Evolutionary conservation across 1,140 invertebrate genomes (phyloP), one percentile per base, ranked within the genome.

Genomic region (Papilio glaucus): DNA sequence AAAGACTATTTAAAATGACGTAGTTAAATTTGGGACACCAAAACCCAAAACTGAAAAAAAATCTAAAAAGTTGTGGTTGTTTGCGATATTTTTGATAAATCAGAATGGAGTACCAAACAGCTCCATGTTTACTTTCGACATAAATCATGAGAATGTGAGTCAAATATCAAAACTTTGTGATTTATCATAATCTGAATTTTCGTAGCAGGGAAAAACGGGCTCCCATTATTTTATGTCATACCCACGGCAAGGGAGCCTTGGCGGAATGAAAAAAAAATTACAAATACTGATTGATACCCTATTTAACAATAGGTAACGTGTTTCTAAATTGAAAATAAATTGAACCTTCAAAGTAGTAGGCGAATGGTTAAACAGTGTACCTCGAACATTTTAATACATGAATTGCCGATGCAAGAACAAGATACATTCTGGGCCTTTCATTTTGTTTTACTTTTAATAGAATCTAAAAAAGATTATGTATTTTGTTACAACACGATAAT

Each of bases 141-240:
- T 67, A 67, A 67, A 67, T 67, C 63, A 67, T 24, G 39, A 67
- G 63, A 67, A 67, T 67, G 63, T 67, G 63, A 67, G 63, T 67
- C 63, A 67, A 67, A 67, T 67, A 67, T 67, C 63, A 67, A 67
- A 67, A 67, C 63, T 67, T 67, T 67, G 63, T 67, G 63, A 42
- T 67, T 67, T 67, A 67, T 67, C 63, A 67, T 67, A 67, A 67
- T 67, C 63, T 45, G 63, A 67, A 67, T 41, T 67, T 67, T 67
- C 9, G 39, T 67, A 67, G 63, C 63, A 29, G 41, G 63, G 63
- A 67, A 67, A 67, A 67, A 21, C 37, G 39, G 63, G 39, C 21
- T 41, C 63, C 63, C 63, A 67, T 67, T 67, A 67, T 67, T 67
- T 67, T 45, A 67, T 67, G 63, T 67, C 63, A 67, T 41, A 24